These are phyloP conservation scores for Taphrorychus bicolor DNA, from an alignment of 2,888 invertebrate species.

Conservation along the genomic window DNA sequence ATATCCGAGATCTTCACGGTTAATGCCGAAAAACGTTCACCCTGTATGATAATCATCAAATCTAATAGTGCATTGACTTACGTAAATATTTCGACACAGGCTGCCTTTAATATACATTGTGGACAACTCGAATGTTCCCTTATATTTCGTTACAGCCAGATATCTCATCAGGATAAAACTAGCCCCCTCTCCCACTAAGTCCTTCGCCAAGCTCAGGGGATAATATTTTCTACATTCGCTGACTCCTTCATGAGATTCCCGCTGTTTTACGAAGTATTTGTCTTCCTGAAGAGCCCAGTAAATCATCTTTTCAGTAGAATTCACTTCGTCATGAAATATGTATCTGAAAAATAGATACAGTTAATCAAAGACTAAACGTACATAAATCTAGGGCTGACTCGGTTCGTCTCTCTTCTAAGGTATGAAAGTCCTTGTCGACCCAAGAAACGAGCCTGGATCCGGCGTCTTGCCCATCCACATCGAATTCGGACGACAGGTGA, in stretches of 20 bases:
- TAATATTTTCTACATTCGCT: conserved; percentile 63
- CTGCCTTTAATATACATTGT: conserved; percentile 67
- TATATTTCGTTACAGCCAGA: conserved; percentile 63
- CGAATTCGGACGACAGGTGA: conserved; percentile 67
- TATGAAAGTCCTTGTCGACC: conserved; percentile 67
- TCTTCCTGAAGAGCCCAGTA: conserved; percentile 65
- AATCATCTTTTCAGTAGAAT: conserved; percentile 60
- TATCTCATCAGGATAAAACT: conserved; percentile 69
- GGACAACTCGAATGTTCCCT: conserved; percentile 65
- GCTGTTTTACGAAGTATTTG: conserved; percentile 65
- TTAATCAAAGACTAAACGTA: neutral
- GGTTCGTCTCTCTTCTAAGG: conserved; percentile 70
- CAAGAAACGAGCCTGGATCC: conserved; percentile 68
- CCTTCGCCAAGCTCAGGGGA: conserved; percentile 60
- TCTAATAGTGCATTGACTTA: conserved; percentile 61
- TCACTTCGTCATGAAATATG: conserved; percentile 10
- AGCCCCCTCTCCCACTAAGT: conserved; percentile 69
- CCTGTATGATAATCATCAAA: no score
- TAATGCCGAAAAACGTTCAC: no score
- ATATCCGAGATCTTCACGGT: no score
- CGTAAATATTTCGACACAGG: conserved; percentile 68
- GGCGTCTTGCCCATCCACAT: conserved; percentile 64
- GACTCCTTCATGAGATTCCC: conserved; percentile 59
- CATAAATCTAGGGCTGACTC: conserved; percentile 51
- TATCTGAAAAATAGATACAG: conserved; percentile 18